These are phyloP conservation scores for Lophotis ruficrista DNA, from an alignment of 2,113 vertebrate species.

Conservation along the genomic window DNA sequence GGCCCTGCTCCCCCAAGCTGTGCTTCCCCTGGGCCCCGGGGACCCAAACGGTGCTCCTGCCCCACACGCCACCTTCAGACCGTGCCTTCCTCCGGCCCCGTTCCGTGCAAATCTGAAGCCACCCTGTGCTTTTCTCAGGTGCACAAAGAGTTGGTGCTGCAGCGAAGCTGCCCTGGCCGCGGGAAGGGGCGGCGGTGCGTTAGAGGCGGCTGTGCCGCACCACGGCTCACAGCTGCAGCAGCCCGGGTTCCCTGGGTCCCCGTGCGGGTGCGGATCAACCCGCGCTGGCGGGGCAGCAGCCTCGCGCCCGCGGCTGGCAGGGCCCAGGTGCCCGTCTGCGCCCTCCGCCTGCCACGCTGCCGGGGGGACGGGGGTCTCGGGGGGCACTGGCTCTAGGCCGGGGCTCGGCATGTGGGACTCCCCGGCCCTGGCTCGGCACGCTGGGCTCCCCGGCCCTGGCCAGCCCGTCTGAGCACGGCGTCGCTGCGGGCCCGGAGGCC, in stretches of 20 bases:
- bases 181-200: neutral
- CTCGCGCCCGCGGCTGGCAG: too few relatives aligned
- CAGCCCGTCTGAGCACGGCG: neutral
- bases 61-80: rapidly evolving
- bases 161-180: neutral
- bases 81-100: rapidly evolving
- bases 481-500: too few relatives aligned
- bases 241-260: neutral
- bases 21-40: too few relatives aligned
- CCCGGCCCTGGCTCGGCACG: too few relatives aligned
- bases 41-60: rapidly evolving
- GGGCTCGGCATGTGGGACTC: too few relatives aligned
- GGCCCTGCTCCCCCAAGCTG: rapidly evolving
- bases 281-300: neutral
- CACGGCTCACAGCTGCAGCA: rapidly evolving
- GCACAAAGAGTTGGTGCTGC: neutral
- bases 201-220: neutral
- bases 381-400: too few relatives aligned
- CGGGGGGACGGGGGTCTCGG: too few relatives aligned
- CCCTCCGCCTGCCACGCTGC: too few relatives aligned
- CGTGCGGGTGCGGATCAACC: rapidly evolving
- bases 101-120: rapidly evolving
- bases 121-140: neutral
- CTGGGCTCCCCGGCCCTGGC: too few relatives aligned
- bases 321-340: too few relatives aligned